A percentile compares a stretch with the other conserved stretches of the same genome.
Evolutionary conservation across 2,797 vertebrate genomes (phyloP).

Genomic region (Acanthurus lineatus): DNA sequence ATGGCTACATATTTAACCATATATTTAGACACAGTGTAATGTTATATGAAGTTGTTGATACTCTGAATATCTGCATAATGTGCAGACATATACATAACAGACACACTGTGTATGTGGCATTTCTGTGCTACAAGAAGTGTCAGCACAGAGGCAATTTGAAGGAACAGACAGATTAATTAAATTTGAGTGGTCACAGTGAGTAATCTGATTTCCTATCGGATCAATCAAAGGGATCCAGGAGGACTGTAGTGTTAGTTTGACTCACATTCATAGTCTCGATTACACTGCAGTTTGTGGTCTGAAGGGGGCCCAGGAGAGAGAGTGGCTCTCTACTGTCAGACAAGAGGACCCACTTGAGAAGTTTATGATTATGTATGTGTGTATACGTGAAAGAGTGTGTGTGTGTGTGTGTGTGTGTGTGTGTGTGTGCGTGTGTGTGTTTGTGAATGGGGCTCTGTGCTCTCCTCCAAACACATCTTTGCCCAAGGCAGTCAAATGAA

Average conservation of each 20-base stretch:
- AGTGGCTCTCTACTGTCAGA: slow-evolving; percentile 52
- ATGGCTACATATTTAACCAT: background rate
- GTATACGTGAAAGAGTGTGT: background rate
- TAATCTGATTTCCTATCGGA: slow-evolving; percentile 69
- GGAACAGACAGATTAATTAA: slow-evolving; percentile 56
- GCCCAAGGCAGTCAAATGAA: slow-evolving; percentile 63
- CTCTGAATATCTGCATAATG: background rate
- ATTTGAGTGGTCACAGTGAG: slow-evolving; percentile 63
- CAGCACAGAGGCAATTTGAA: slow-evolving; percentile 45
- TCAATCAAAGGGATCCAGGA: slow-evolving; percentile 62
- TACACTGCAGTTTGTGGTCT: slow-evolving; percentile 62
- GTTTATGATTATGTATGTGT: slow-evolving; percentile 41
- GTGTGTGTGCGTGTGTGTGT: slow-evolving; percentile 10
- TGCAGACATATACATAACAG: no score
- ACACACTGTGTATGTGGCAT: slow-evolving; percentile 9
- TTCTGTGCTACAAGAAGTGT: slow-evolving; percentile 25
- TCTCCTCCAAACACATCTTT: slow-evolving; percentile 43
- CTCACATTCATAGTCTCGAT: slow-evolving; percentile 62
- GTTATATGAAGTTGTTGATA: background rate
- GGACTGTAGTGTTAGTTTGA: slow-evolving; percentile 55
- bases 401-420: background rate
- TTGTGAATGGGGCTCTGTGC: slow-evolving; percentile 39
- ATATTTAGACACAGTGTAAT: background rate
- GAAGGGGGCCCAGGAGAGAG: slow-evolving; percentile 50
- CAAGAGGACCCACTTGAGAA: slow-evolving; percentile 46